Percentiles rank a stretch among this genome's conserved stretches.
Evolutionary conservation across 2,113 vertebrate genomes (phyloP).

Genomic region (Dicrurus megarhynchus): DNA sequence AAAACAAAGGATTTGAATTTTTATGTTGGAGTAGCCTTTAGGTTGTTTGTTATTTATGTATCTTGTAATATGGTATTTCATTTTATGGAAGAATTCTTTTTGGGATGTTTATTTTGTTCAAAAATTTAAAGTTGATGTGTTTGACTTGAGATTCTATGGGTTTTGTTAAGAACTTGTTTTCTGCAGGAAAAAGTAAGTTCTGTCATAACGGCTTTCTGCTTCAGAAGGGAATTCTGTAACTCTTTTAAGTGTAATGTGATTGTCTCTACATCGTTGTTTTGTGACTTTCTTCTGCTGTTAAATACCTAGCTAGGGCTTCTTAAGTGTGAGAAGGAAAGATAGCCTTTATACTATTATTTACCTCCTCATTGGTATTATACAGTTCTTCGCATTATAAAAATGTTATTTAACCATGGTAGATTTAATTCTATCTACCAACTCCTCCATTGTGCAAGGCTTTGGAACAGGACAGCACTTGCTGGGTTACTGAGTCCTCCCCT

Average conservation of each 20-base stretch:
- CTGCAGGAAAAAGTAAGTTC: not conserved
- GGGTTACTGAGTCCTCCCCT: not conserved
- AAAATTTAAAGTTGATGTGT: not conserved
- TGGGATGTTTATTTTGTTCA: not conserved
- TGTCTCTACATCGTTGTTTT: not conserved
- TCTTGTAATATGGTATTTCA: not conserved
- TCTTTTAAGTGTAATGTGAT: not conserved
- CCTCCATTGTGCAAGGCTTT: not conserved
- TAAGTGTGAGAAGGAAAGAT: not conserved
- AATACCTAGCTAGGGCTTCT: not conserved
- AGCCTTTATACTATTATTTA: not conserved
- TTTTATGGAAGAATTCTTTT: not conserved
- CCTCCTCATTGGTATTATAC: accelerated
- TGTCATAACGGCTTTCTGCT: not conserved
- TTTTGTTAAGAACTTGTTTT: not conserved
- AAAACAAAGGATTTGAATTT: not conserved
- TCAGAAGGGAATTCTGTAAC: not conserved
- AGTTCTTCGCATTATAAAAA: not conserved
- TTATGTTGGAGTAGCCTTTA: not conserved
- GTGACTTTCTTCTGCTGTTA: not conserved
- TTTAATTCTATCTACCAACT: not conserved
- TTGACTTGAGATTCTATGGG: not conserved
- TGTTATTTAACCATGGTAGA: not conserved
- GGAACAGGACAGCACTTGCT: not conserved
- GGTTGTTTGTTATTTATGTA: not conserved